phyloP scores from a whole-genome alignment of 2,888 invertebrate genomes.

The Venusia cambrica region DNA sequence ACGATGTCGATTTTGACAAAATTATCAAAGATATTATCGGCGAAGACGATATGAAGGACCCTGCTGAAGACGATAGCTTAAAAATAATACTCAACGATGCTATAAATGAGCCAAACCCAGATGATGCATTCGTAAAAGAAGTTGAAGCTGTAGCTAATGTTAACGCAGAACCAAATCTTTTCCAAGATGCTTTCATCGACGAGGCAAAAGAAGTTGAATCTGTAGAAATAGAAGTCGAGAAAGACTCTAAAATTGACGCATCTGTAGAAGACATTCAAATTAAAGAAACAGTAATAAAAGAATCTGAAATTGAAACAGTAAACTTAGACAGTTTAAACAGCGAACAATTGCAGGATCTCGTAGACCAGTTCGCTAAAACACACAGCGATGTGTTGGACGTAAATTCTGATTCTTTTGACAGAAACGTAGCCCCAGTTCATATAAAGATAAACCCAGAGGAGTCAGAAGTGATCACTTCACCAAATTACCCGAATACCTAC shows the following conservation, averaged over 20 bases:
- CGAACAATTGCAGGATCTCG: conserved; percentile 40
- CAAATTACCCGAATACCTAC: conserved; percentile 52
- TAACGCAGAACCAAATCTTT: conserved; percentile 29
- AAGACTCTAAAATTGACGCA: conserved; percentile 17
- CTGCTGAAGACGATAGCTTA: conserved; percentile 13
- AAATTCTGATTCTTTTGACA: conserved; percentile 34
- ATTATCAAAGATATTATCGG: conserved; percentile 24
- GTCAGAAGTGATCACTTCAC: conserved; percentile 49
- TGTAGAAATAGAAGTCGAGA: conserved; percentile 14
- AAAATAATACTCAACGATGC: conserved; percentile 18
- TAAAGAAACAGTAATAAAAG: background rate
- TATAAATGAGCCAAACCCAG: conserved; percentile 25
- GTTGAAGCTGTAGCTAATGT: conserved; percentile 12
- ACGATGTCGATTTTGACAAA: conserved; percentile 35
- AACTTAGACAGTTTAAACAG: conserved; percentile 38
- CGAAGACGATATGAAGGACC: conserved; percentile 21
- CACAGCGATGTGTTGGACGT: conserved; percentile 41
- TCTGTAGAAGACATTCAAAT: conserved; percentile 13
- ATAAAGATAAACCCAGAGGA: conserved; percentile 45
- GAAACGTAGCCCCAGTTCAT: conserved; percentile 37
- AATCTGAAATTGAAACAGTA: conserved; percentile 1
- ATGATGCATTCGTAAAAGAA: conserved; percentile 22
- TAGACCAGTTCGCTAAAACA: conserved; percentile 40
- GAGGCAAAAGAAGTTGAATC: conserved; percentile 22
- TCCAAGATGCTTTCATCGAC: conserved; percentile 44